These are phyloP conservation scores for Trichonephila clavata DNA, from an alignment of 1,140 invertebrate genomes.

Conservation along the genomic window DNA sequence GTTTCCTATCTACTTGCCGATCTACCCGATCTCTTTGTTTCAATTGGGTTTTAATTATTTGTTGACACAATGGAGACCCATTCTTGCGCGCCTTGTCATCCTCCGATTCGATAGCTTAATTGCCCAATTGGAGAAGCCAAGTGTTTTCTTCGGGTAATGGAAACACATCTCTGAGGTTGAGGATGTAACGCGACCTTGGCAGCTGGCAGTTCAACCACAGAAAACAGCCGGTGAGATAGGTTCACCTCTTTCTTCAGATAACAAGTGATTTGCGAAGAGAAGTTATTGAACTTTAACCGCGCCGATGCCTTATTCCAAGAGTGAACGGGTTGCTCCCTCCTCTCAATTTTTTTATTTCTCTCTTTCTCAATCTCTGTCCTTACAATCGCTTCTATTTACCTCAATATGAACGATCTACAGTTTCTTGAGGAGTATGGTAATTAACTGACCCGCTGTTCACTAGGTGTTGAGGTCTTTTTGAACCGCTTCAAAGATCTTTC, in stretches of 20 bases:
- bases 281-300: conserved; percentile 38
- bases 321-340: conserved; percentile 17
- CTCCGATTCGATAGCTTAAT: conserved; percentile 45
- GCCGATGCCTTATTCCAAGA: conserved; percentile 15
- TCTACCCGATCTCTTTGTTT: conserved; percentile 47
- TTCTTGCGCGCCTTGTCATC: conserved; percentile 41
- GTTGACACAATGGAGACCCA: conserved; percentile 45
- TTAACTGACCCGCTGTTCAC: background rate
- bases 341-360: background rate
- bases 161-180: background rate
- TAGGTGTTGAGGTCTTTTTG: background rate
- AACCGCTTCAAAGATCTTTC: too few species aligned
- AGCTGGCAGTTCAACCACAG: background rate
- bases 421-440: background rate
- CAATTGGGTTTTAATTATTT: conserved; percentile 57
- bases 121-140: conserved; percentile 28
- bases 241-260: conserved; percentile 34
- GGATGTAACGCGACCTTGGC: conserved; percentile 9
- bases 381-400: background rate
- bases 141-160: background rate
- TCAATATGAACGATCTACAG: background rate
- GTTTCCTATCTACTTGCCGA: conserved; percentile 31
- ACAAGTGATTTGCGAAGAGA: conserved; percentile 40
- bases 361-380: background rate
- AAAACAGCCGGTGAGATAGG: conserved; percentile 26